These are phyloP conservation scores for Syrrhaptes paradoxus DNA, from an alignment of 2,113 vertebrate genomes.

Conservation along the genomic window DNA sequence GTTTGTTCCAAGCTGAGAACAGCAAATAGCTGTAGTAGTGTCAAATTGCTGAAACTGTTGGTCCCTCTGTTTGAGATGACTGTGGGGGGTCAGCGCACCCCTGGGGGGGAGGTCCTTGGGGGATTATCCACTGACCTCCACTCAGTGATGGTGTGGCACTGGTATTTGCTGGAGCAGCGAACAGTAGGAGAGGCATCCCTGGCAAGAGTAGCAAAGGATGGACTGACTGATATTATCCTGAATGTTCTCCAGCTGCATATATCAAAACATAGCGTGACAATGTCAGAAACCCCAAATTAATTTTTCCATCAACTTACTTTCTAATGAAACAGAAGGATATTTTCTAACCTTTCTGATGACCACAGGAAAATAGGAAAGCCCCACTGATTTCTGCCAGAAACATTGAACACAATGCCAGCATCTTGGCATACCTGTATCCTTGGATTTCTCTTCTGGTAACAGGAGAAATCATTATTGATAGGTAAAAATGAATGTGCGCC, in stretches of 20 bases:
- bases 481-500: background rate
- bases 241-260: background rate
- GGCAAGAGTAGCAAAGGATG: background rate
- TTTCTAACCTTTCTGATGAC: background rate
- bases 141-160: background rate
- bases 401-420: background rate
- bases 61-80: background rate
- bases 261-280: background rate
- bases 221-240: background rate
- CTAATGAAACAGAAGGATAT: background rate
- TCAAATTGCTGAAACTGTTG: background rate
- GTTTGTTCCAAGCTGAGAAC: background rate
- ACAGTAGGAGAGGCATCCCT: background rate
- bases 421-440: background rate
- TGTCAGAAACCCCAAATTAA: background rate
- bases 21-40: background rate
- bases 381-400: background rate
- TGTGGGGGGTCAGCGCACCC: background rate
- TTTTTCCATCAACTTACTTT: background rate
- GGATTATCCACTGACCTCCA: background rate
- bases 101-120: background rate
- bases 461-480: background rate
- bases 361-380: background rate
- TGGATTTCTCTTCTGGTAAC: background rate
- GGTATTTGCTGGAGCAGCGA: background rate